Evolutionary conservation across 2,888 invertebrate species (phyloP).

Genomic region (Chesias legatella): DNA sequence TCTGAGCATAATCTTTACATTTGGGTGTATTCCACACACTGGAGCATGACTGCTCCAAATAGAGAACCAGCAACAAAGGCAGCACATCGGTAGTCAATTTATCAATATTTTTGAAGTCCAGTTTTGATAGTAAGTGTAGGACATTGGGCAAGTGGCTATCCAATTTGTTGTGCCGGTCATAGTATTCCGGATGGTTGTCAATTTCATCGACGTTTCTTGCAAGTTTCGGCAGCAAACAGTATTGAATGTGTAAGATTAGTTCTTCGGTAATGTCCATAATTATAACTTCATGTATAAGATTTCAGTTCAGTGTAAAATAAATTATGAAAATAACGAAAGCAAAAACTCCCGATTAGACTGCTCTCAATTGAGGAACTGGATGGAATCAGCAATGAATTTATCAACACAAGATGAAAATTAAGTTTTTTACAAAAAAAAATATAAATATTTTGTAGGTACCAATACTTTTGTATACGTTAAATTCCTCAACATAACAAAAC

Average conservation of each 20-base stretch:
- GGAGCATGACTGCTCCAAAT: conserved; percentile 45
- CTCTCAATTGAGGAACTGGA: too few relatives aligned
- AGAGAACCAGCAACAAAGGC: conserved; percentile 49
- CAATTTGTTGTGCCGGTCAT: conserved; percentile 42
- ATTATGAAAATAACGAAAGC: too few relatives aligned
- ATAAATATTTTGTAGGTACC: too few relatives aligned
- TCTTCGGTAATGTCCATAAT: conserved; percentile 30
- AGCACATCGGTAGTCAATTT: conserved; percentile 36
- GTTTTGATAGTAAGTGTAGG: conserved; percentile 37
- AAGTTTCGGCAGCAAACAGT: conserved; percentile 53
- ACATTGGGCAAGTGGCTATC: conserved; percentile 39
- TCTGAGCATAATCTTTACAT: conserved; percentile 37
- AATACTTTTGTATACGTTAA: too few relatives aligned
- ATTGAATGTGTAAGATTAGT: conserved; percentile 34
- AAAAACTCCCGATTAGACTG: too few relatives aligned
- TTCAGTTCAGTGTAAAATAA: not conserved
- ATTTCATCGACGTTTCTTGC: conserved; percentile 49
- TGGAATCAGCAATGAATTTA: too few relatives aligned
- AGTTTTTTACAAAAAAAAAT: too few relatives aligned
- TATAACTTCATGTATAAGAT: too few relatives aligned
- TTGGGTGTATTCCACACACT: conserved; percentile 50
- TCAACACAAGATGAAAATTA: too few relatives aligned
- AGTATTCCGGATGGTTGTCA: conserved; percentile 49
- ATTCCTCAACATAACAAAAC: too few relatives aligned
- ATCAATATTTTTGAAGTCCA: conserved; percentile 36